Conservation (phyloP, 2,113 vertebrate species). For the Dunckerocampus dactyliophorus region DNA sequence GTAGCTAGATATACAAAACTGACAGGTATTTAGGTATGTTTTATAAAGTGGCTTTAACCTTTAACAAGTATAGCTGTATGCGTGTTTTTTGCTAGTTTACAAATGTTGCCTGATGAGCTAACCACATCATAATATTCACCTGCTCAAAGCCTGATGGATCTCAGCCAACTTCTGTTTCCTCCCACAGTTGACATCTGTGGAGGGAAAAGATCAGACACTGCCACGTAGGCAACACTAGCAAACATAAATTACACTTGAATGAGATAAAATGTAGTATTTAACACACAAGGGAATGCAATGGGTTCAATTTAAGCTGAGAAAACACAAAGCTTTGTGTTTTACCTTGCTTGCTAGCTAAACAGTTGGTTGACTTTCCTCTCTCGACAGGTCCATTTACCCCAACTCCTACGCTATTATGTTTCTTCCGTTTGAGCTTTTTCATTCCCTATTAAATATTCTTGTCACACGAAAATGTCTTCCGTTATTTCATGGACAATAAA, state of each 20-base stretch:
- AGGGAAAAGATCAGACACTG: not conserved
- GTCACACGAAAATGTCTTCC: not conserved
- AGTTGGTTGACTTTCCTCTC: constrained; percentile 48
- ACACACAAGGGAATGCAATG: too few species aligned
- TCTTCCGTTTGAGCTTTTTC: constrained; percentile 65
- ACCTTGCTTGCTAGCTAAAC: not conserved
- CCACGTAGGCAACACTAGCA: not conserved
- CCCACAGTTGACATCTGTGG: constrained; percentile 61
- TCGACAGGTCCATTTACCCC: constrained; percentile 33
- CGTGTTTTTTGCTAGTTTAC: not conserved
- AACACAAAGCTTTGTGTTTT: not conserved
- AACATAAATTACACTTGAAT: not conserved
- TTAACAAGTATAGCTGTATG: not conserved
- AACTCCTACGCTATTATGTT: constrained; percentile 42
- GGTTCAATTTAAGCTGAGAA: not conserved
- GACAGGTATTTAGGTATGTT: not conserved
- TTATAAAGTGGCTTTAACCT: not conserved
- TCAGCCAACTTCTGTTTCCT: constrained; percentile 72
- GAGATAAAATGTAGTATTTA: not conserved
- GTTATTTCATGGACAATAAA: constrained; percentile 7
- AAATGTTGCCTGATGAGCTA: not conserved
- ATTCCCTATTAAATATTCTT: constrained; percentile 44
- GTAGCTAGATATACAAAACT: not conserved
- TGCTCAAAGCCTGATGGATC: constrained; percentile 75
- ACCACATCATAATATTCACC: constrained; percentile 26